Conservation (phyloP, 2,888 invertebrate genomes). For the Petrolisthes manimaculis region DNA sequence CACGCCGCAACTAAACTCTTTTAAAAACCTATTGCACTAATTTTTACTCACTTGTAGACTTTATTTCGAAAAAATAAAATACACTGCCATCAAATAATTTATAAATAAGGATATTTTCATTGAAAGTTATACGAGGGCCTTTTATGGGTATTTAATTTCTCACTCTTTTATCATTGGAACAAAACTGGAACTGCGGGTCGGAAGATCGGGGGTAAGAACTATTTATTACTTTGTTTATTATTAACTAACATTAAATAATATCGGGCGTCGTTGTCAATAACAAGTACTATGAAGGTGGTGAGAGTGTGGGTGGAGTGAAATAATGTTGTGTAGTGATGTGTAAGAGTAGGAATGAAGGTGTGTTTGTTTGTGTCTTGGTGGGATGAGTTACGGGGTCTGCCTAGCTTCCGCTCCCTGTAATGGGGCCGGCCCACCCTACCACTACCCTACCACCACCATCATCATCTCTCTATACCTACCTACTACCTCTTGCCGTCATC, state of each 20-base stretch:
- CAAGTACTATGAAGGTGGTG: conserved; percentile 20
- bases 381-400: conserved; percentile 43
- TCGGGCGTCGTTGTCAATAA: neutral
- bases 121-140: neutral
- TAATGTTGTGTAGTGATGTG: neutral
- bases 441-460: no score
- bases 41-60: neutral
- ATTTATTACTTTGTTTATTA: conserved; percentile 54
- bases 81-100: neutral
- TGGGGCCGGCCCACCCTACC: conserved; percentile 27
- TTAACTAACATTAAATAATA: conserved; percentile 32
- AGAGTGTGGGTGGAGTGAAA: neutral
- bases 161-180: conserved; percentile 64
- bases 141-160: conserved; percentile 13
- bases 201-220: conserved; percentile 61
- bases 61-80: neutral
- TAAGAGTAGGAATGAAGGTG: conserved; percentile 17
- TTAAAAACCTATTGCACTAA: conserved; percentile 27
- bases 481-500: no score
- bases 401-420: conserved; percentile 54
- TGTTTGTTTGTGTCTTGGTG: conserved; percentile 28
- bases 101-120: neutral
- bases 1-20: conserved; percentile 38
- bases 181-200: conserved; percentile 62
- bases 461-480: no score